phyloP scores from a whole-genome alignment of 1,140 invertebrate genomes.

The Physella acuta region DNA sequence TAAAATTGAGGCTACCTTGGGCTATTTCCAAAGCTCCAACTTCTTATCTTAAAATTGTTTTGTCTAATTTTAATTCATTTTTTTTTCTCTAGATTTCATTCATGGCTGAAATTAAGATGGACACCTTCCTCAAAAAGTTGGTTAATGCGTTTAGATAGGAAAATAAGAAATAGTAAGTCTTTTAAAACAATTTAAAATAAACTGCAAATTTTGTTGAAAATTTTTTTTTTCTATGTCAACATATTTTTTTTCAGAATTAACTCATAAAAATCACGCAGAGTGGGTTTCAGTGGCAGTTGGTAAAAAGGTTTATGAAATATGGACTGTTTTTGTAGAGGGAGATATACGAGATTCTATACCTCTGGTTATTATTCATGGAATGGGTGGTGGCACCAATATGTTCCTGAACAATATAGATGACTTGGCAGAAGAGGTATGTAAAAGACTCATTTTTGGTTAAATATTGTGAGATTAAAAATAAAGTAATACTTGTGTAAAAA shows the following conservation, averaged over 20 bases:
- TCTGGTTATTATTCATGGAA: conserved; percentile 22
- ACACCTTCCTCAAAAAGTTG: conserved; percentile 19
- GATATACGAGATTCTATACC: background rate
- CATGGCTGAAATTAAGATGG: conserved; percentile 19
- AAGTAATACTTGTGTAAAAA: too few relatives aligned
- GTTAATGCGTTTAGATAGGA: conserved; percentile 13
- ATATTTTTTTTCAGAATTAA: conserved; percentile 3
- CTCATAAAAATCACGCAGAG: conserved; percentile 11
- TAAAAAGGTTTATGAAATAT: conserved; percentile 15
- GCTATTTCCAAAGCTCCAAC: too few relatives aligned
- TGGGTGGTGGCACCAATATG: conserved; percentile 20
- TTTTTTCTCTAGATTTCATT: conserved; percentile 20
- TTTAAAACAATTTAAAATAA: background rate
- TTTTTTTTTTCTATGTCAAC: background rate
- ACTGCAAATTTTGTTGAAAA: background rate
- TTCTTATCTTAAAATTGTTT: too few relatives aligned
- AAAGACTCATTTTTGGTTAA: too few relatives aligned
- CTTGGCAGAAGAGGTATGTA: conserved; percentile 21
- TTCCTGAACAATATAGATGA: conserved; percentile 25
- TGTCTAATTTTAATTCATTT: too few relatives aligned
- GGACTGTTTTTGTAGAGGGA: conserved; percentile 23
- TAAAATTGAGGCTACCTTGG: too few relatives aligned
- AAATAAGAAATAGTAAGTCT: conserved; percentile 5
- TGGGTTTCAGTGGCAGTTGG: conserved; percentile 1
- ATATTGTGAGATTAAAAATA: too few relatives aligned